Percentiles rank a stretch among this genome's conserved stretches.
These are phyloP conservation scores for Megathymus violae DNA, from an alignment of 1,140 invertebrate genomes.

Conservation along the genomic window DNA sequence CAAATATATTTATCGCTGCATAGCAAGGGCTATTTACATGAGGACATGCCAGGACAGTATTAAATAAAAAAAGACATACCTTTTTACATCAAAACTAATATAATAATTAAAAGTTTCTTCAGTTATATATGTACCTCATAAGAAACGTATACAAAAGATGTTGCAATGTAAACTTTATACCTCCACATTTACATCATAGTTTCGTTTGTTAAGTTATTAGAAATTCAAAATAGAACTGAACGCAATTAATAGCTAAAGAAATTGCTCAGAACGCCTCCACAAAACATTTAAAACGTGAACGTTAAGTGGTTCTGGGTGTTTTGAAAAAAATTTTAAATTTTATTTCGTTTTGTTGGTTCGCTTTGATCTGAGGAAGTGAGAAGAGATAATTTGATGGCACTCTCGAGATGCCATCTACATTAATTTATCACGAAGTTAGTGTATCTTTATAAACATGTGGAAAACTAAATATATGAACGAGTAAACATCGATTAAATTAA, in stretches of 20 bases:
- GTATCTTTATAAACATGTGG: background rate
- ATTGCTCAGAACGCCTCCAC: conserved; percentile 15
- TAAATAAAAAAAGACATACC: too few relatives aligned
- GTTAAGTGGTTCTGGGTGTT: conserved; percentile 24
- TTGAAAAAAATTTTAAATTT: conserved; percentile 12
- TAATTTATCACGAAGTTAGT: background rate
- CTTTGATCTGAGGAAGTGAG: conserved; percentile 38
- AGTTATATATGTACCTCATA: too few relatives aligned
- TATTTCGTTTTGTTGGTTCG: conserved; percentile 16
- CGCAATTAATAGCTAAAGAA: conserved; percentile 21
- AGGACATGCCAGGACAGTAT: too few relatives aligned
- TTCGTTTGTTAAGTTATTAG: background rate
- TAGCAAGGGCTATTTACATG: too few relatives aligned
- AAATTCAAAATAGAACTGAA: conserved; percentile 2
- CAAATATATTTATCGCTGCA: too few relatives aligned
- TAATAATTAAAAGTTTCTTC: too few relatives aligned
- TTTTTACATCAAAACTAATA: too few relatives aligned
- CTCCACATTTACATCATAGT: background rate
- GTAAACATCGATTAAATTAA: too few relatives aligned
- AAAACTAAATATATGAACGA: too few relatives aligned
- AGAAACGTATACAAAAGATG: background rate
- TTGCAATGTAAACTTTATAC: background rate
- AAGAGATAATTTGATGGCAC: conserved; percentile 35
- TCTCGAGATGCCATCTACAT: conserved; percentile 9
- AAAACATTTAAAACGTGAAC: conserved; percentile 20